Evolutionary conservation across 1,140 invertebrate species (phyloP).

Genomic region (Ruditapes philippinarum): DNA sequence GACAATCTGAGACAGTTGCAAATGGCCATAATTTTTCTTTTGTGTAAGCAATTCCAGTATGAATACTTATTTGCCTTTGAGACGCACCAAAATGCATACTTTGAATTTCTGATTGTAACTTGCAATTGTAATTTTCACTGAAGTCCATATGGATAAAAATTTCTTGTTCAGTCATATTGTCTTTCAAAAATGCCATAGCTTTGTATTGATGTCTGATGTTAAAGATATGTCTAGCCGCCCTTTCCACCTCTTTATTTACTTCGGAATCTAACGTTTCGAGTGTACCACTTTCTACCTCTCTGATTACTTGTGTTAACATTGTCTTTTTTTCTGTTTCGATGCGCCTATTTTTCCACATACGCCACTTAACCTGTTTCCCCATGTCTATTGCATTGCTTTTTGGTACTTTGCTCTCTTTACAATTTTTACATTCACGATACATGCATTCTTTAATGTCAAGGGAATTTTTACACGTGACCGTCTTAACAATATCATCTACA

Average conservation of each 20-base stretch:
- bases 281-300: too few relatives aligned
- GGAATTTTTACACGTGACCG: too few relatives aligned
- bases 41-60: constrained; percentile 57
- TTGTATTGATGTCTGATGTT: constrained; percentile 67
- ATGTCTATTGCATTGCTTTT: too few relatives aligned
- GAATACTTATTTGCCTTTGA: constrained; percentile 65
- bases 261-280: neutral
- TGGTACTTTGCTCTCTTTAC: too few relatives aligned
- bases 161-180: constrained; percentile 49
- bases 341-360: too few relatives aligned
- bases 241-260: neutral
- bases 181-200: constrained; percentile 28
- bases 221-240: constrained; percentile 22
- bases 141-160: constrained; percentile 69
- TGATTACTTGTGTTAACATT: too few relatives aligned
- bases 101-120: constrained; percentile 69
- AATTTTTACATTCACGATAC: too few relatives aligned
- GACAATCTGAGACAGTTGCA: constrained; percentile 67
- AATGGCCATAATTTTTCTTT: constrained; percentile 18
- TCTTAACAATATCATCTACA: too few relatives aligned
- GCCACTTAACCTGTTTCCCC: too few relatives aligned
- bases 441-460: too few relatives aligned
- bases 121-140: constrained; percentile 69
- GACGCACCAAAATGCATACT: constrained; percentile 72
- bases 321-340: too few relatives aligned